Base-by-base conservation (phyloP, 2,888 invertebrate species). In the Lochmaea capreae region DNA sequence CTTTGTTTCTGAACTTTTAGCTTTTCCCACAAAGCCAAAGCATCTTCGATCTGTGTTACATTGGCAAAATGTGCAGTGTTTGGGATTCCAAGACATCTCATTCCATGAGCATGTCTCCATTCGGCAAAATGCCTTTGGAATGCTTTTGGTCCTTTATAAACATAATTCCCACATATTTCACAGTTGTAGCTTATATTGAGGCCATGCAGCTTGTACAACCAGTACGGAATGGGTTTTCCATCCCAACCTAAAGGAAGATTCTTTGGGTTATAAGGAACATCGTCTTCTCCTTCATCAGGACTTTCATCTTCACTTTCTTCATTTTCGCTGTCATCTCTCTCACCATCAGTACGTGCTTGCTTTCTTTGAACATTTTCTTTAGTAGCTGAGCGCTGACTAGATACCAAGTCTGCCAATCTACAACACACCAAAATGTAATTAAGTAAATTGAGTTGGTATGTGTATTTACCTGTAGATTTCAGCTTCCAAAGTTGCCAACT, bases 1-100 rank as follows among this genome's bases (percentile, higher is more conserved):
- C 93, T 92, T 84, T 98, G 97, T 85, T 99, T 99, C 84, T 96
- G 96, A 10, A 94, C 92, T 86, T 98, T 98, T 16, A 99, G 90
- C 88, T 98, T 98, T 84, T 98, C 97, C 99, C 99, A 99, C 77
- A 99, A 88, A 54, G 97, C 96, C 65, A 99, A 90, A 0, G 99
- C 99, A 87, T 99, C 99, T 87, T 98, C 98, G 81, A 99, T 99
- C 85, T 97, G 97, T 0, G 99, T 99, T 52, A 99, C 99, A 87
- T 99, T 99, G 0, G 99, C 99, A 89, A 99, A 99, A 89, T 99
- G 99, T 0, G 99, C 99, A 0, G 99, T 99, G 87, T 99, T 99
- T 0, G 99, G 99, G 81, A 99, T 99, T 8, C 99, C 99, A 16
- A 99, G 90, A 86, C 99, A 99, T 16, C 83, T 74, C 99, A 99